Base-by-base conservation (phyloP, 2,113 vertebrate genomes). In the Psittacula cyanocephala region DNA sequence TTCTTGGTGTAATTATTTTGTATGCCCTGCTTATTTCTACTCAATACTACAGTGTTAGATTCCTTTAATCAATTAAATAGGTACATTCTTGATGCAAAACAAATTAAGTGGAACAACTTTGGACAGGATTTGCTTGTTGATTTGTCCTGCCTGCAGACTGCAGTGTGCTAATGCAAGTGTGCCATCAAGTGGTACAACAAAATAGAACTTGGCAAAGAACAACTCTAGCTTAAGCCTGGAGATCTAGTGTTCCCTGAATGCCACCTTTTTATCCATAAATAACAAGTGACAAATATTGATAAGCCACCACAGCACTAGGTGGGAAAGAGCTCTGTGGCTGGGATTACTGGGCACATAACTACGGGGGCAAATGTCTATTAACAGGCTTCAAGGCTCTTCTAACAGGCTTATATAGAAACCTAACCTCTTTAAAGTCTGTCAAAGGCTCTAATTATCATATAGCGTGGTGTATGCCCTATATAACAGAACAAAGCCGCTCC, bases 141-240 rank as follows among this genome's bases (percentile, higher is more conserved):
- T 82, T 35, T 84, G 62, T 76, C 31, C 15, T 29, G 27, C 5
- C 24, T 72, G 10, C 44, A 59, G 23, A 12, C 19, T 29, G 62
- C 35, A 7, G 72, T 60, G 41, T 59, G 59, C 86, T 96, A 28
- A 81, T 69, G 83, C 90, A 95, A 95, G 65, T 23, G 57, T 96
- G 97, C 94, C 98, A 98, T 86, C 98, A 96, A 88, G 96, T 49
- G 98, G 97, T 69, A 46, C 9, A 41, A 16, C 17, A 64, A 13
- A 10, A 39, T 83, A 88, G 81, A 55, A 19, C 39, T 7, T 15
- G 10, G 35, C 52, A 19, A 27, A 69, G 47, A 85, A 49, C 35
- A 13, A 46, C 57, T 6, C 15, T 22, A 2, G 23, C 17, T 67
- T 14, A 39, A 59, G 31, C 29, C 60, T 27, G 29, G 35, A 55